Conservation (phyloP, 2,113 vertebrate genomes). For the Seriola dumerili region DNA sequence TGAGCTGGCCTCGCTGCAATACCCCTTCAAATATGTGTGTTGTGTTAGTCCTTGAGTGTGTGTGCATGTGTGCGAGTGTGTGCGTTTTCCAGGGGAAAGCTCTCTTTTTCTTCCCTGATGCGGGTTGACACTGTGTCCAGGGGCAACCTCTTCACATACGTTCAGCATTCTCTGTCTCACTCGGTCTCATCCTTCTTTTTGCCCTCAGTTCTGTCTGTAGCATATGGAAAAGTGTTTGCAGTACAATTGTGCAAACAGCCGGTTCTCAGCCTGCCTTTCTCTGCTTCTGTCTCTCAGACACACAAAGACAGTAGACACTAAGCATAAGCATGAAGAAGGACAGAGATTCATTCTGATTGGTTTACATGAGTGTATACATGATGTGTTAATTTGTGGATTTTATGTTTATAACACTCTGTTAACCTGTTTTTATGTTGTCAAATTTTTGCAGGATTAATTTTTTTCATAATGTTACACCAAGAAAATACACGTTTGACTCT, state of each 20-base stretch:
- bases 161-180: slow-evolving; percentile 45
- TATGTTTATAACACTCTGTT: too few species aligned
- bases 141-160: slow-evolving; percentile 72
- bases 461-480: neutral
- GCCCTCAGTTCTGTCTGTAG: slow-evolving; percentile 63
- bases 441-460: neutral
- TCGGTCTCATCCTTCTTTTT: slow-evolving; percentile 50
- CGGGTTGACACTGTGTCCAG: slow-evolving; percentile 77
- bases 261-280: slow-evolving; percentile 51
- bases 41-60: slow-evolving; percentile 46
- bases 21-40: slow-evolving; percentile 64
- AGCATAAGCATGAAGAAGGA: slow-evolving; percentile 7
- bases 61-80: slow-evolving; percentile 19
- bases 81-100: slow-evolving; percentile 47
- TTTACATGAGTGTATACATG: too few species aligned
- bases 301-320: slow-evolving; percentile 26
- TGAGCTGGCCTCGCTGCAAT: slow-evolving; percentile 47
- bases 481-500: neutral
- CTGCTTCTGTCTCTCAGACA: slow-evolving; percentile 32
- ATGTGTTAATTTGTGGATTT: too few species aligned
- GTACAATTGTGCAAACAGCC: slow-evolving; percentile 71
- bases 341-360: neutral
- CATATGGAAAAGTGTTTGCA: slow-evolving; percentile 76
- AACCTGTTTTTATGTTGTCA: neutral
- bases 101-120: slow-evolving; percentile 65